phyloP scores from a whole-genome alignment of 2,113 vertebrate species.

The Salvator merianae region DNA sequence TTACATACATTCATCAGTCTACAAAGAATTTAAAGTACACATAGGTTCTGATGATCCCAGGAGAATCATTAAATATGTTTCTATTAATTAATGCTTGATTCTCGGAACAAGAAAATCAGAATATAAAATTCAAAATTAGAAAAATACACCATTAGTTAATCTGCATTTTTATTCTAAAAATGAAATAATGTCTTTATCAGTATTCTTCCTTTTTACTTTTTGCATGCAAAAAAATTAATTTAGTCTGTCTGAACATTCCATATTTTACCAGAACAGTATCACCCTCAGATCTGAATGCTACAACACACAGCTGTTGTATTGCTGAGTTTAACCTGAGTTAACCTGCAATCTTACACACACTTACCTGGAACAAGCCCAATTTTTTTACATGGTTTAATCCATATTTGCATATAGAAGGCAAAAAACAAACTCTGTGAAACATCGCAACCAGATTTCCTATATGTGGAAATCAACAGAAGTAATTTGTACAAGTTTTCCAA shows the following conservation, averaged over 20 bases:
- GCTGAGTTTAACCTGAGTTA: slow-evolving; percentile 24
- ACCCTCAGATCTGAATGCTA: slow-evolving; percentile 21
- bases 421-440: background rate
- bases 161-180: slow-evolving; percentile 50
- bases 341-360: background rate
- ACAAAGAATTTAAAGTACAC: slow-evolving; percentile 58
- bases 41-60: slow-evolving; percentile 45
- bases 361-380: background rate
- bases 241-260: slow-evolving; percentile 20
- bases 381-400: too few species aligned
- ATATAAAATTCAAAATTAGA: slow-evolving; percentile 39
- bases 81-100: slow-evolving; percentile 46
- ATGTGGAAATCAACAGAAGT: too few species aligned
- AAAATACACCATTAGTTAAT: slow-evolving; percentile 37
- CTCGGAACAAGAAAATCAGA: slow-evolving; percentile 43
- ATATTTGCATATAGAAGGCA: slow-evolving; percentile 5
- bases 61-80: slow-evolving; percentile 47
- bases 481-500: too few species aligned
- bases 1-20: slow-evolving; percentile 76
- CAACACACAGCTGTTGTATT: slow-evolving; percentile 23
- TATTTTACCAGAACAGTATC: background rate
- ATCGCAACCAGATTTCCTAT: background rate
- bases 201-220: slow-evolving; percentile 24
- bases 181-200: background rate
- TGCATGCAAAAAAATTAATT: slow-evolving; percentile 9